phyloP scores from a whole-genome alignment of 2,888 invertebrate genomes.

The Drosophila prostipennis region DNA sequence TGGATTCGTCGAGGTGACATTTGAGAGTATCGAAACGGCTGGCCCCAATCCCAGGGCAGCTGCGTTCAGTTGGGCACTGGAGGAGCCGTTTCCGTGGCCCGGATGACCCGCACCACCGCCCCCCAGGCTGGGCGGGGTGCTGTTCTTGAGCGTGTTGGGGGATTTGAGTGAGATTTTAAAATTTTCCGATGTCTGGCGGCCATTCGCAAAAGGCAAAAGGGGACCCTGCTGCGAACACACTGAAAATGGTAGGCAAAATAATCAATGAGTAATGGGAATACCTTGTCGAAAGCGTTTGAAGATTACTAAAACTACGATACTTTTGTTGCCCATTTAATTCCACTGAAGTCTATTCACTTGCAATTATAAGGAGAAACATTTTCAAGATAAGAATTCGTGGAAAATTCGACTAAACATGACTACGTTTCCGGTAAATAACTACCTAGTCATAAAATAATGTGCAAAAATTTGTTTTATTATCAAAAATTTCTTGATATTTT shows the following conservation, averaged over 20 bases:
- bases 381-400: not conserved
- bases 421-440: not conserved
- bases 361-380: too few relatives aligned
- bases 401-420: not conserved
- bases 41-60: conserved; percentile 77
- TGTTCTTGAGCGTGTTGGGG: conserved; percentile 84
- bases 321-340: not conserved
- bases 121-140: conserved; percentile 78
- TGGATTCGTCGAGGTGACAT: conserved; percentile 91
- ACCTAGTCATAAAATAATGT: not conserved
- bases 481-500: not conserved
- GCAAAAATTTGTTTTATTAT: too few relatives aligned
- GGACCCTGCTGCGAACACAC: conserved; percentile 83
- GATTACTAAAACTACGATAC: not conserved
- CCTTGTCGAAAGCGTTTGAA: not conserved
- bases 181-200: conserved; percentile 83
- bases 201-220: conserved; percentile 83
- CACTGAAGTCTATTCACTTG: too few relatives aligned
- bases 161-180: conserved; percentile 84
- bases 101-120: conserved; percentile 55
- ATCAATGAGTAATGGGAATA: not conserved
- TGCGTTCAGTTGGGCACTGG: conserved; percentile 73
- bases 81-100: conserved; percentile 54
- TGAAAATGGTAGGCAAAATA: conserved; percentile 33
- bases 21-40: conserved; percentile 82